phyloP scores from a whole-genome alignment of 2,113 vertebrate genomes.

The Sebastes schlegelii region DNA sequence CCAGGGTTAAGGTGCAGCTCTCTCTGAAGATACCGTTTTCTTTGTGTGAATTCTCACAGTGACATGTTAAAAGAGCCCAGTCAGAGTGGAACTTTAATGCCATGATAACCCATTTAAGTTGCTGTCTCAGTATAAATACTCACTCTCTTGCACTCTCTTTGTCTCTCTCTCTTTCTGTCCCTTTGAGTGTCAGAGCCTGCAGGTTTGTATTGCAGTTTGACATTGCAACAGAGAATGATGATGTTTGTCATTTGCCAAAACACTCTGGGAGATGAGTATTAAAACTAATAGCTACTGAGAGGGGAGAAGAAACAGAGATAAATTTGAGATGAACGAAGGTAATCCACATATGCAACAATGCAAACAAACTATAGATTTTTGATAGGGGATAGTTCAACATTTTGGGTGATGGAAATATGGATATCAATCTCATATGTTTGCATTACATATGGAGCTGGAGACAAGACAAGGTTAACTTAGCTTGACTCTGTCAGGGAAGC shows the following conservation, averaged over 20 bases:
- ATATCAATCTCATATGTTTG: neutral
- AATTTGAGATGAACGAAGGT: neutral
- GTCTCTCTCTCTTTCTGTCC: conserved; percentile 21
- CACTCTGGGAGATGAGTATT: conserved; percentile 12
- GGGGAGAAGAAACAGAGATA: neutral
- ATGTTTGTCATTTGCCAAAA: conserved; percentile 40
- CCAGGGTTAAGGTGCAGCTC: conserved; percentile 79
- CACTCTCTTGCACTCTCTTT: conserved; percentile 40
- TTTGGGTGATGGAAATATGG: neutral
- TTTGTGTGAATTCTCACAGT: conserved; percentile 64
- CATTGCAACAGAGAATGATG: conserved; percentile 13
- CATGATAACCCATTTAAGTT: conserved; percentile 78
- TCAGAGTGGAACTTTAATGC: conserved; percentile 67
- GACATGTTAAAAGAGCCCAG: conserved; percentile 67
- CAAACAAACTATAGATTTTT: neutral
- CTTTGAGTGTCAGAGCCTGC: conserved; percentile 24
- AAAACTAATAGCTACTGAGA: conserved; percentile 12
- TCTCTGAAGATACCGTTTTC: conserved; percentile 71
- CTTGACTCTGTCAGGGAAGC: neutral
- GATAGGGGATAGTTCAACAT: neutral
- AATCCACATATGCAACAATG: neutral
- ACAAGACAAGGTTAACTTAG: neutral
- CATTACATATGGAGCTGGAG: neutral
- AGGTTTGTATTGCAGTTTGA: conserved; percentile 36
- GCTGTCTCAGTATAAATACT: conserved; percentile 68